These are phyloP conservation scores for Leptinotarsa haldemani DNA, from an alignment of 2,888 invertebrate species.

Conservation along the genomic window DNA sequence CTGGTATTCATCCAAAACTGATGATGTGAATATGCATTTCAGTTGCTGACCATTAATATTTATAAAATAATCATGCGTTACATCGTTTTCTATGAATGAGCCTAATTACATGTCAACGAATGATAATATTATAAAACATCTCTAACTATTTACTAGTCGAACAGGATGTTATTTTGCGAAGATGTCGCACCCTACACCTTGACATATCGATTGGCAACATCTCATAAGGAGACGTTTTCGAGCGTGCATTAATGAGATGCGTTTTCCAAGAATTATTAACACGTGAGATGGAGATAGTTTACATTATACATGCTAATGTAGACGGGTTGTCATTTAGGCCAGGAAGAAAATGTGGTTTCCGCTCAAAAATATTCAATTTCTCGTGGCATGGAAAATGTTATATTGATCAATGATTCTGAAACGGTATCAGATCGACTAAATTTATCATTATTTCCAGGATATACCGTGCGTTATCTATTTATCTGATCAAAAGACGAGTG, in stretches of 20 bases:
- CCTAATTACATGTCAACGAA: background rate
- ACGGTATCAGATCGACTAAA: background rate
- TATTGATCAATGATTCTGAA: background rate
- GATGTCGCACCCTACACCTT: background rate
- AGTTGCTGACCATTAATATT: too few relatives aligned
- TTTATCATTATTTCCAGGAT: background rate
- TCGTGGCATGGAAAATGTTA: background rate
- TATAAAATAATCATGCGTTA: too few relatives aligned
- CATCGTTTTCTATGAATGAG: background rate
- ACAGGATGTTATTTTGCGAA: background rate
- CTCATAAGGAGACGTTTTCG: background rate
- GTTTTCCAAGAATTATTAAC: background rate
- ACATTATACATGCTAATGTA: background rate
- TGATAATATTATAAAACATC: constrained; percentile 6
- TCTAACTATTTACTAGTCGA: background rate
- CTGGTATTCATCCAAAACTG: too few relatives aligned
- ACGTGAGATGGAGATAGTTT: background rate
- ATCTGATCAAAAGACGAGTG: background rate
- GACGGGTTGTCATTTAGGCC: background rate
- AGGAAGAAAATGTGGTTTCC: background rate
- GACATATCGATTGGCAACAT: background rate
- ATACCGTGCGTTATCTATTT: background rate
- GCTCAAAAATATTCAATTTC: background rate
- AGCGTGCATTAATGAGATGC: background rate
- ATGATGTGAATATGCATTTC: too few relatives aligned